Base-by-base conservation (phyloP, 2,113 vertebrate genomes). In the Aramus guarauna region DNA sequence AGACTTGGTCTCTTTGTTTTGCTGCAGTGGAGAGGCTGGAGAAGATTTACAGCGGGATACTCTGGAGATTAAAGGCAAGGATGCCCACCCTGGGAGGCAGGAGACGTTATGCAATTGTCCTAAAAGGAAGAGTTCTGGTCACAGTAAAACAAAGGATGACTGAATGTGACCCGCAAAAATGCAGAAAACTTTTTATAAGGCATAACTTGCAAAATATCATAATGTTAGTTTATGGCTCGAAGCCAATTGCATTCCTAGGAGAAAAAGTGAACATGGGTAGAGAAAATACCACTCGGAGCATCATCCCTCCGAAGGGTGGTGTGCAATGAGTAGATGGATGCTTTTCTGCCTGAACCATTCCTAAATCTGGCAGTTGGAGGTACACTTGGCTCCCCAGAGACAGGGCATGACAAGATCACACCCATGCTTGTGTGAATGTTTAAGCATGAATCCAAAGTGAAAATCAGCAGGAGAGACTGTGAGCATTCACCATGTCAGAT, bases 71-170 rank as follows among this genome's bases (percentile, higher is more conserved):
- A 84, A 92, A 92, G 88, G 67, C 93, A 48, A 59, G 63, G 93
- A 78, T 81, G 93, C 37, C 93, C 93, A 84, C 91, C 89, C 93
- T 77, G 93, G 87, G 84, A 96, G 90, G 59, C 64, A 59, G 69
- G 50, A 74, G 90, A 81, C 1, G 10, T 45, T 93, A 67, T 63
- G 47, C 68, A 67, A 19, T 59, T 89, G 84, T 92, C 76, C 93
- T 67, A 7, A 5, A 43, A 81, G 74, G 93, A 91, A 86, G 94
- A 85, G 76, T 11, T 77, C 84, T 34, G 83, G 83, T 27, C 55
- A 34, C 72, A 78, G 60, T 37, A 32, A 55, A 63, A 52, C 50
- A 76, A 43, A 93, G 75, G 76, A 16, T 32, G 81, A 14, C n/a
- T 79, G 47, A 63, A 27, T 41, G 5, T 2, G 59, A 60, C 19